These are phyloP conservation scores for Discoglossus pictus DNA, from an alignment of 2,797 vertebrate species.

Conservation along the genomic window DNA sequence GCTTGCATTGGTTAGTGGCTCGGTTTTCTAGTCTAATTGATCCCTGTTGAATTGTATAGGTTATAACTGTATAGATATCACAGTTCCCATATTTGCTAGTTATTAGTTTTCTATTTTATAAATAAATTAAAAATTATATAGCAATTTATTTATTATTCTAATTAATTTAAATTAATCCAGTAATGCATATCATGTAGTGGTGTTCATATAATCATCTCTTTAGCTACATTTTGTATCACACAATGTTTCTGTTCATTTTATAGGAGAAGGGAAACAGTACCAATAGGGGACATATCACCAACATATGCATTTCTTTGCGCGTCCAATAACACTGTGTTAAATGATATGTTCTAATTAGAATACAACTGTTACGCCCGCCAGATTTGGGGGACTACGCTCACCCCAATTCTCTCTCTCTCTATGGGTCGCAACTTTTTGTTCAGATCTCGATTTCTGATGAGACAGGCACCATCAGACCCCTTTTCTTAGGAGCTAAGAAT, in stretches of 20 bases:
- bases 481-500: too few relatives aligned
- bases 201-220: slow-evolving; percentile 27
- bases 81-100: too few relatives aligned
- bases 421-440: too few relatives aligned
- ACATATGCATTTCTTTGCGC: too few relatives aligned
- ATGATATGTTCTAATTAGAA: too few relatives aligned
- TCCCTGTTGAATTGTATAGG: slow-evolving; percentile 5
- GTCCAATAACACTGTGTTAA: too few relatives aligned
- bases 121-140: slow-evolving; percentile 11
- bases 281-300: too few relatives aligned
- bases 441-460: too few relatives aligned
- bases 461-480: too few relatives aligned
- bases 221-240: slow-evolving; percentile 15
- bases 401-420: too few relatives aligned
- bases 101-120: slow-evolving; percentile 17
- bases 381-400: too few relatives aligned
- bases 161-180: slow-evolving; percentile 26
- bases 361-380: too few relatives aligned
- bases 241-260: slow-evolving; percentile 6
- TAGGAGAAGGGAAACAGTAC: not conserved
- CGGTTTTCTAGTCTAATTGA: slow-evolving; percentile 23
- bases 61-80: slow-evolving; percentile 1
- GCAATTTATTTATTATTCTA: slow-evolving; percentile 8
- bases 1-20: not conserved
- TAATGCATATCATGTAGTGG: slow-evolving; percentile 13